Evolutionary conservation across 2,113 vertebrate species (phyloP).

Genomic region (Larimichthys polyactis): DNA sequence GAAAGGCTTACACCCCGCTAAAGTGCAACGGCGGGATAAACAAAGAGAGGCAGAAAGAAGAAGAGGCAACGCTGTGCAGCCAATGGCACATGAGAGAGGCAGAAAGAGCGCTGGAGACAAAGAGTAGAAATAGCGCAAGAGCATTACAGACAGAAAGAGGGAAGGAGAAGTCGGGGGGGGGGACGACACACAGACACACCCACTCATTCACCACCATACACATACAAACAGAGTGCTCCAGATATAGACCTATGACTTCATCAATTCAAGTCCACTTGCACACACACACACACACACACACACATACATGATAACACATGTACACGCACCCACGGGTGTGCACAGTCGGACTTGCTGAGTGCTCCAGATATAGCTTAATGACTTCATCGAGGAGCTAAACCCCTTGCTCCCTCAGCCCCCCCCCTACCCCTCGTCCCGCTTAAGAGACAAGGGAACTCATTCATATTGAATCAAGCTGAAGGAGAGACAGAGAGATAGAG

Average conservation of each 20-base stretch:
- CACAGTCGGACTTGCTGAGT: constrained; percentile 75
- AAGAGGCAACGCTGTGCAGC: constrained; percentile 61
- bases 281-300: constrained; percentile 35
- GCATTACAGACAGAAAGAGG: constrained; percentile 61
- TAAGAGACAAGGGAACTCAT: constrained; percentile 66
- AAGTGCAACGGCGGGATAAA: constrained; percentile 67
- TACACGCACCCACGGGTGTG: background rate
- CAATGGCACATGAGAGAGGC: constrained; percentile 66
- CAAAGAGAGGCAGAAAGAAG: constrained; percentile 51
- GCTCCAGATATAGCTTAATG: constrained; percentile 82
- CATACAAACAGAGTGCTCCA: constrained; percentile 51
- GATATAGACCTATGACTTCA: constrained; percentile 75
- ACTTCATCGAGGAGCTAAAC: constrained; percentile 70
- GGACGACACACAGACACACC: constrained; percentile 40
- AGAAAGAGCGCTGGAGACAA: constrained; percentile 74
- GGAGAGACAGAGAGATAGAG: constrained; percentile 30
- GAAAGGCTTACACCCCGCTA: constrained; percentile 33
- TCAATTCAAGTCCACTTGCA: constrained; percentile 43
- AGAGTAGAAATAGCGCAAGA: constrained; percentile 69
- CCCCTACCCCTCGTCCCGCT: constrained; percentile 28
- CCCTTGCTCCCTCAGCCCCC: background rate
- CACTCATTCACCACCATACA: constrained; percentile 55
- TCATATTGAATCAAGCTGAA: constrained; percentile 76
- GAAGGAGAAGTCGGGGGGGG: constrained; percentile 42
- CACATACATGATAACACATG: constrained; percentile 6